A percentile compares a stretch with the other conserved stretches of the same genome.
These are phyloP conservation scores for Plagodis pulveraria DNA, from an alignment of 2,888 invertebrate species.

Conservation along the genomic window DNA sequence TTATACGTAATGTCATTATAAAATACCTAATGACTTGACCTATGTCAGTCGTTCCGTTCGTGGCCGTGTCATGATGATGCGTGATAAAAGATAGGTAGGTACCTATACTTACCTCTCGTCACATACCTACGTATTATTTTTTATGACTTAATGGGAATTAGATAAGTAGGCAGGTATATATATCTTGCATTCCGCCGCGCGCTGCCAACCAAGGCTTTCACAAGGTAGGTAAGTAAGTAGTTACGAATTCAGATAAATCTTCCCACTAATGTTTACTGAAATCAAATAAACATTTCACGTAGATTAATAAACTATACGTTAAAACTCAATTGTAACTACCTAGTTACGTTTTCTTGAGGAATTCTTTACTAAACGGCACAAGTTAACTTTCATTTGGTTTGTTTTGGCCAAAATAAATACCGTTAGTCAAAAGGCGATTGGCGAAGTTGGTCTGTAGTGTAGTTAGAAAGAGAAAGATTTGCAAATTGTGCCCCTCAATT, in stretches of 20 bases:
- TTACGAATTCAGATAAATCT: slow-evolving; percentile 6
- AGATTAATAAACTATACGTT: no score
- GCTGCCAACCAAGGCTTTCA: slow-evolving; percentile 31
- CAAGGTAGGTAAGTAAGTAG: no score
- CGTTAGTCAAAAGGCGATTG: slow-evolving; percentile 56
- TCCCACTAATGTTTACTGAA: slow-evolving; percentile 32
- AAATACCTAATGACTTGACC: slow-evolving; percentile 12
- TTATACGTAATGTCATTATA: no score
- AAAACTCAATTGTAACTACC: no score
- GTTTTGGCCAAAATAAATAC: slow-evolving; percentile 67
- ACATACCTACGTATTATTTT: slow-evolving; percentile 44
- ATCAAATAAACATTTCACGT: no score
- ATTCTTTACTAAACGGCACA: slow-evolving; percentile 50
- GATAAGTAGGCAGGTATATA: no score
- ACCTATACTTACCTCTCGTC: slow-evolving; percentile 27
- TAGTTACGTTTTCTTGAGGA: slow-evolving; percentile 1
- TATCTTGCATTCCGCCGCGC: slow-evolving; percentile 48
- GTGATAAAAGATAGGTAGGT: no score
- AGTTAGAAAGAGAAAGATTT: slow-evolving; percentile 62
- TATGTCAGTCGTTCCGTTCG: slow-evolving; percentile 29
- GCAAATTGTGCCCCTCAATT: slow-evolving; percentile 51
- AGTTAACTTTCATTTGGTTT: slow-evolving; percentile 64
- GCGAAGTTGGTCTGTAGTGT: slow-evolving; percentile 40
- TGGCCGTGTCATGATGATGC: slow-evolving; percentile 28
- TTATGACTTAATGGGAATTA: slow-evolving; percentile 56